Conservation (phyloP, 2,797 vertebrate species). For the Synaphobranchus kaupii region DNA sequence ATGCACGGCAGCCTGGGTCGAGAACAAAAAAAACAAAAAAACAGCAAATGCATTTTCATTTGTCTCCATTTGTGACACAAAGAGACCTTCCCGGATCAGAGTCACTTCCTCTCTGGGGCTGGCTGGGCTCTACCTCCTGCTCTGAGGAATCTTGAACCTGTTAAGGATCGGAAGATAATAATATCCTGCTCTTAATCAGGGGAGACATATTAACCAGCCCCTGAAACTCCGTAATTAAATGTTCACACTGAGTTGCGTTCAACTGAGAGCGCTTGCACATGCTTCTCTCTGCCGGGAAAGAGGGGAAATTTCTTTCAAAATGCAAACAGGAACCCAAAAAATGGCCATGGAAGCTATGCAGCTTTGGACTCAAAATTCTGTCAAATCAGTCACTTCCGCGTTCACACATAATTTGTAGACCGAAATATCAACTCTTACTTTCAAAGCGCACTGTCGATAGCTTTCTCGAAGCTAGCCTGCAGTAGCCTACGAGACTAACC, state of each 20-base stretch:
- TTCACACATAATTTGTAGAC: not conserved
- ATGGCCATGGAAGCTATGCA: not conserved
- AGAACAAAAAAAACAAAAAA: constrained; percentile 18
- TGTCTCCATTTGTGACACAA: constrained; percentile 29
- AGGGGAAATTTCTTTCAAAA: constrained; percentile 8
- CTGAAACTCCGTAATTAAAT: constrained; percentile 76
- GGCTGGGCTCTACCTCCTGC: not conserved
- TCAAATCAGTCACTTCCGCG: not conserved
- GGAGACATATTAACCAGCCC: constrained; percentile 70
- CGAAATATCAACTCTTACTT: not conserved
- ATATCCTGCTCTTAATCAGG: constrained; percentile 73
- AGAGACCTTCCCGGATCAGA: constrained; percentile 27
- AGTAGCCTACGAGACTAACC: not conserved
- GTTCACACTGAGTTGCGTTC: constrained; percentile 65
- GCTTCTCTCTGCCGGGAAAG: not conserved
- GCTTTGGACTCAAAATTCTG: not conserved
- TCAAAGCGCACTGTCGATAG: not conserved
- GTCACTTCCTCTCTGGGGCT: constrained; percentile 21
- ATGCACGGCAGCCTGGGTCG: not conserved
- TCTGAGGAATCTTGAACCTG: constrained; percentile 56
- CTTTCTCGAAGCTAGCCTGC: not conserved
- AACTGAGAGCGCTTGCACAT: constrained; percentile 56
- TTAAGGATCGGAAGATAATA: constrained; percentile 67
- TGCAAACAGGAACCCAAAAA: constrained; percentile 8
- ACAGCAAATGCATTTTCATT: constrained; percentile 22